These are phyloP conservation scores for Arrhopalites spinosus DNA, from an alignment of 2,888 invertebrate species.

Conservation along the genomic window DNA sequence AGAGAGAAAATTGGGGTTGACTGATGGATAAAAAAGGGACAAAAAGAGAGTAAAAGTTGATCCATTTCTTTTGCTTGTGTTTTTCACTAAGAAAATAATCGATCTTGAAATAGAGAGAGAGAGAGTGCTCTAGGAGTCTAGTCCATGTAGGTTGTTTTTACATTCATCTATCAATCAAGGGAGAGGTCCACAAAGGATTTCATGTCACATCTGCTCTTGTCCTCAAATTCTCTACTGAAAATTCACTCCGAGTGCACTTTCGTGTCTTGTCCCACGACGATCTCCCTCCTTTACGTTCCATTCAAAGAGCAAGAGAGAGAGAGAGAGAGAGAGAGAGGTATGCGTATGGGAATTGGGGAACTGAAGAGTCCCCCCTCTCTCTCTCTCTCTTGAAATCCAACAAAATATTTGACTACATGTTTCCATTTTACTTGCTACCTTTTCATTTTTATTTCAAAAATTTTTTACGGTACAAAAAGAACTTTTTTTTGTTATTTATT, in stretches of 20 bases:
- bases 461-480: too few relatives aligned
- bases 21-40: too few relatives aligned
- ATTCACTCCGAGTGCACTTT: constrained; percentile 14
- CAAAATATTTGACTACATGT: neutral
- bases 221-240: constrained; percentile 12
- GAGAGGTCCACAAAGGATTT: neutral
- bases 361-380: neutral
- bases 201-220: neutral
- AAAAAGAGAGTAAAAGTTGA: too few relatives aligned
- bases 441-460: too few relatives aligned
- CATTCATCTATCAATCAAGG: constrained; percentile 15
- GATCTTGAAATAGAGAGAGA: neutral
- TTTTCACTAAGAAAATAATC: too few relatives aligned
- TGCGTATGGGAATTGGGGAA: too few relatives aligned
- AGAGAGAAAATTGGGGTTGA: too few relatives aligned
- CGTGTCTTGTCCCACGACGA: neutral
- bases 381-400: neutral
- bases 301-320: neutral
- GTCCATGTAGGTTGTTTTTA: neutral
- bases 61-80: too few relatives aligned
- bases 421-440: neutral
- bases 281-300: neutral
- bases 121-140: too few relatives aligned
- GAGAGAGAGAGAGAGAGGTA: too few relatives aligned
- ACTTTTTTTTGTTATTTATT: too few relatives aligned